phyloP scores from a whole-genome alignment of 2,888 invertebrate species.

The Brachyptera risi region DNA sequence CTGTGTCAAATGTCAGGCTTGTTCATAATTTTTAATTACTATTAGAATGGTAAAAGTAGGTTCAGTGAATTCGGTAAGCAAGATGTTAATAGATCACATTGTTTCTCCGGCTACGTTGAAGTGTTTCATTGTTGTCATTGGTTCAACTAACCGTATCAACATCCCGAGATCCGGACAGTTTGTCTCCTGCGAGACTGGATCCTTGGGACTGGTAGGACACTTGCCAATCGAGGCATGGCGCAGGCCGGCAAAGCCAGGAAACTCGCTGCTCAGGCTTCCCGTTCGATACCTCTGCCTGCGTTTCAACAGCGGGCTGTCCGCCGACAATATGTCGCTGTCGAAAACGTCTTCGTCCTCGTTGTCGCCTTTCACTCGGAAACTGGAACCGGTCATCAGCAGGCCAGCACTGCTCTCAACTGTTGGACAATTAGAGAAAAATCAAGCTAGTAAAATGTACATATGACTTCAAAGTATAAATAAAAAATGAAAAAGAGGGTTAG shows the following conservation, averaged over 20 bases:
- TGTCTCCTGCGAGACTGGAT: conserved; percentile 27
- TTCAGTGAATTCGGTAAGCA: too few relatives aligned
- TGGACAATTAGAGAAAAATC: conserved; percentile 35
- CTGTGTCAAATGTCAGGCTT: too few relatives aligned
- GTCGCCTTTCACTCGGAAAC: conserved; percentile 52
- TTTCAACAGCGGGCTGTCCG: not conserved
- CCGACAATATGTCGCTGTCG: conserved; percentile 16
- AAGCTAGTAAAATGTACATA: not conserved
- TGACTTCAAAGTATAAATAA: not conserved
- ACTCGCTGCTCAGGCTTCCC: conserved; percentile 8
- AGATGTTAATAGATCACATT: too few relatives aligned
- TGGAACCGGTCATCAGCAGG: conserved; percentile 48
- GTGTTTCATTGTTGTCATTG: too few relatives aligned
- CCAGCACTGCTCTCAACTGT: conserved; percentile 50
- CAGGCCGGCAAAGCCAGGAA: conserved; percentile 12
- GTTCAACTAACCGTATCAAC: conserved; percentile 38
- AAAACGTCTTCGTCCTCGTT: conserved; percentile 27
- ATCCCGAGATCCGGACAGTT: conserved; percentile 34
- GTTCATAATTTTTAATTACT: too few relatives aligned
- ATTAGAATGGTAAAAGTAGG: too few relatives aligned
- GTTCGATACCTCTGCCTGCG: conserved; percentile 7
- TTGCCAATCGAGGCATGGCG: conserved; percentile 23
- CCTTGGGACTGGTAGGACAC: conserved; percentile 36
- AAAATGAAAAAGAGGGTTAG: too few relatives aligned
- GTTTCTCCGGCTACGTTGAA: too few relatives aligned